Conservation (phyloP, 2,113 vertebrate genomes). For the cattle (Bos taurus) region DNA sequence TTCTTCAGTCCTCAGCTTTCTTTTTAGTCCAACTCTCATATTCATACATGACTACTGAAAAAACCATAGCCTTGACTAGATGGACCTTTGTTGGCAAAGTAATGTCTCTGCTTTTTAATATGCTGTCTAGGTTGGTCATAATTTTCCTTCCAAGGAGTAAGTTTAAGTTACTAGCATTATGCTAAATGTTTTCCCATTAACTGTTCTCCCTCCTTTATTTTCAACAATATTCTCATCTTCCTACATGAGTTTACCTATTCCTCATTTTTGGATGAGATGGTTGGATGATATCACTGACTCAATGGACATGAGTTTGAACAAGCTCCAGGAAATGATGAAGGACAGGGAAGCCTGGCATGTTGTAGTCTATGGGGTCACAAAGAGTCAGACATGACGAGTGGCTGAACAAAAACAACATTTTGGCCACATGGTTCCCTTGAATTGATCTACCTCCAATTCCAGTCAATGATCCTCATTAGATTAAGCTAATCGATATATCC, state of each 20-base stretch:
- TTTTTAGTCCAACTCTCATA: neutral
- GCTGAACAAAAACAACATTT: neutral
- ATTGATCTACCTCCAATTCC: neutral
- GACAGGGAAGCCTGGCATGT: neutral
- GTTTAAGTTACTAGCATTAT: neutral
- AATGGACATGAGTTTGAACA: neutral
- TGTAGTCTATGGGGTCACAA: neutral
- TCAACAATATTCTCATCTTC: neutral
- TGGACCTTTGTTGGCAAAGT: neutral
- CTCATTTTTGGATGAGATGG: neutral
- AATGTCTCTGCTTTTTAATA: neutral
- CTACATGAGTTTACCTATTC: neutral
- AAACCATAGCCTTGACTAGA: neutral
- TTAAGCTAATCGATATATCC: neutral
- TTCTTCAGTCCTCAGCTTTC: neutral
- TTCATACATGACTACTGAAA: neutral
- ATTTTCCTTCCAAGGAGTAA: neutral
- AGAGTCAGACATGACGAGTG: fast-evolving
- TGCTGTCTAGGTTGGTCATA: neutral
- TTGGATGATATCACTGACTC: neutral
- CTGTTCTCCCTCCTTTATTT: neutral
- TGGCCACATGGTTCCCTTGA: neutral
- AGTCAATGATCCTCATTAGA: neutral
- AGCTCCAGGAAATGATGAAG: neutral
- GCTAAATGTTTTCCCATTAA: neutral